Conservation (phyloP, 92 coral and sea anemone genomes). For the Micromussa lordhowensis region DNA sequence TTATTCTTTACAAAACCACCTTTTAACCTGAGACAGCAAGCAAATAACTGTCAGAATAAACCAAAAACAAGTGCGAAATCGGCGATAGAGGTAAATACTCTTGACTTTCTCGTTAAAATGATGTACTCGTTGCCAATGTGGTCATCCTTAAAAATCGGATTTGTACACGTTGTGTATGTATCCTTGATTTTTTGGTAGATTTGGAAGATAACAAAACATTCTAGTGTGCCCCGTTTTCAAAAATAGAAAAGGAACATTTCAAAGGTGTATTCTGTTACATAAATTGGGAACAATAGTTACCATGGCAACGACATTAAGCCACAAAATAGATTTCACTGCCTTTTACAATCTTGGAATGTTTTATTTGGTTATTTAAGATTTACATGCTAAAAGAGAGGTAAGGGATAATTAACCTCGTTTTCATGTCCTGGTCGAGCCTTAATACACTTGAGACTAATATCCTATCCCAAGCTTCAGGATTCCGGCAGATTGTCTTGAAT, state of each 20-base stretch:
- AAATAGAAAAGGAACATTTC: not conserved
- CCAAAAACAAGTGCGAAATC: not conserved
- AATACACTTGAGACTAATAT: constrained; percentile 1
- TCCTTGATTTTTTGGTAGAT: not conserved
- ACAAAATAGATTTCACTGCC: not conserved
- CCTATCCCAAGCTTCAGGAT: too few species aligned
- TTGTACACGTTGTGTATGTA: not conserved
- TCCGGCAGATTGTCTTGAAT: too few species aligned
- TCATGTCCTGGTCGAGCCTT: constrained; percentile 8
- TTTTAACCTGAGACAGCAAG: not conserved
- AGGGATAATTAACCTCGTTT: not conserved
- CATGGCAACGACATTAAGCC: too few species aligned
- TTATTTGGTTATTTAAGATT: not conserved
- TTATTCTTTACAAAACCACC: not conserved
- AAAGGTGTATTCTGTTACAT: not conserved
- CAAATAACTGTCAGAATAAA: not conserved
- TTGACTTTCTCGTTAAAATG: not conserved
- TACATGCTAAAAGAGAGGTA: not conserved
- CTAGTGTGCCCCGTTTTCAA: not conserved
- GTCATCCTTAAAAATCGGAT: not conserved
- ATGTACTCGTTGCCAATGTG: not conserved
- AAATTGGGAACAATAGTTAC: too few species aligned
- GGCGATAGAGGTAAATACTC: not conserved
- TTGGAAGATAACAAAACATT: not conserved
- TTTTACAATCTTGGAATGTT: not conserved